Base-by-base conservation (phyloP, 1,140 invertebrate species). In the Ruditapes philippinarum region DNA sequence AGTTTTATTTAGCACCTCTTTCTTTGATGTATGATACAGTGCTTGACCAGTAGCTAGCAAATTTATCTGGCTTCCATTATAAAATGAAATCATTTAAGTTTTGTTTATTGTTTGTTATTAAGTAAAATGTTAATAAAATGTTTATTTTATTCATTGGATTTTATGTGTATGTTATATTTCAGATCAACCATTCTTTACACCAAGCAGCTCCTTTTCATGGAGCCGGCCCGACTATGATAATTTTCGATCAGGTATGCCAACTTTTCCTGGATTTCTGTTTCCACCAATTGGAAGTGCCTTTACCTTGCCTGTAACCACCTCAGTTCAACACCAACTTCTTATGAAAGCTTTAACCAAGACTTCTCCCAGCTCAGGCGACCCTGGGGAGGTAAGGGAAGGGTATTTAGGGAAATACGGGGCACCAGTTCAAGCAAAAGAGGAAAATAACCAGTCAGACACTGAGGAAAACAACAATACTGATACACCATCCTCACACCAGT, bases 241-340 rank as follows among this genome's bases (percentile, higher is more conserved):
- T 54, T 62, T 89, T 54, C 87, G 87, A 89, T 89, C 87, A 70
- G 40, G 49, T 57, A 57, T 89, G 28, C 70, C 87, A 28, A 76
- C 45, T 57, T 89, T 81, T 45, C 87, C 87, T 70, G 87, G 87
- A 36, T 83, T 89, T 33, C 49, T 82, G 4, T 82, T 89, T 54
- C 80, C 87, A 33, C 79, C 87, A 22, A 54, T 83, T 38, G 38
- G 70, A 38, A 78, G 85, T 88, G 85, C 85, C 85, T 88, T 88
- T 25, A 38, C 85, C 85, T 80, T 88, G 85, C 85, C 85, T 51
- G 82, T 84, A 0, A 88, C 85, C 19, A 78, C 74, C n/a, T 57
- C 74, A 36, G 74, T 78, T 25, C 87, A 89, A n/a, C 87, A 83
- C 70, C 86, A 88, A 22, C 79, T 89, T 9, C 80, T 82, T 57